Evolutionary conservation across 2,797 vertebrate genomes (phyloP).

Genomic region (Sebastiscus albofasciatus): DNA sequence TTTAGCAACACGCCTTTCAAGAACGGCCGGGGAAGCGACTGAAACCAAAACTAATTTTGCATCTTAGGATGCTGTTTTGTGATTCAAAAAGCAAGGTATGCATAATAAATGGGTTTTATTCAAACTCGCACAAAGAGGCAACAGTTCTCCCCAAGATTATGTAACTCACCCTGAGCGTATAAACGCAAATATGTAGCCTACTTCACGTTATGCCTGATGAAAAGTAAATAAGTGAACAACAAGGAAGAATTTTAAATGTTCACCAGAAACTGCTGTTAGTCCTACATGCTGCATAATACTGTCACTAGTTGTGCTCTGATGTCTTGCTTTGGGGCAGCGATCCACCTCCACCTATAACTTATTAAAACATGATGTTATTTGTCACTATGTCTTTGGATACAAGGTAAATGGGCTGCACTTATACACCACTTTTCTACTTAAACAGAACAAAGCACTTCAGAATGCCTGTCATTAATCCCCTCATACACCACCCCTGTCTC

Average conservation of each 20-base stretch:
- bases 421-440: background rate
- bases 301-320: slow-evolving; percentile 4
- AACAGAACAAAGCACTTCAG: background rate
- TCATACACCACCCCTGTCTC: background rate
- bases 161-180: slow-evolving; percentile 7
- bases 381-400: background rate
- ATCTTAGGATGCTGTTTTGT: slow-evolving; percentile 27
- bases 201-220: slow-evolving; percentile 10
- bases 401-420: background rate
- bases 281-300: slow-evolving; percentile 3
- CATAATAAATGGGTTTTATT: slow-evolving; percentile 30
- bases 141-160: slow-evolving; percentile 13
- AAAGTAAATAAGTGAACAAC: slow-evolving; percentile 16
- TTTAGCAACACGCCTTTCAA: background rate
- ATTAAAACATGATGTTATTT: slow-evolving; percentile 4
- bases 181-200: slow-evolving; percentile 18
- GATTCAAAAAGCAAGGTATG: slow-evolving; percentile 4
- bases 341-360: slow-evolving; percentile 30
- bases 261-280: background rate
- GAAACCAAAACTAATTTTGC: slow-evolving; percentile 21
- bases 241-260: background rate
- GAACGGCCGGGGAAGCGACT: slow-evolving; percentile 1
- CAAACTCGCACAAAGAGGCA: slow-evolving; percentile 24
- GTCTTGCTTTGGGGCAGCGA: slow-evolving; percentile 4
- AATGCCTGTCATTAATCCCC: slow-evolving; percentile 10